Conservation (phyloP, 2,888 invertebrate species). For the Rhagonycha lutea region DNA sequence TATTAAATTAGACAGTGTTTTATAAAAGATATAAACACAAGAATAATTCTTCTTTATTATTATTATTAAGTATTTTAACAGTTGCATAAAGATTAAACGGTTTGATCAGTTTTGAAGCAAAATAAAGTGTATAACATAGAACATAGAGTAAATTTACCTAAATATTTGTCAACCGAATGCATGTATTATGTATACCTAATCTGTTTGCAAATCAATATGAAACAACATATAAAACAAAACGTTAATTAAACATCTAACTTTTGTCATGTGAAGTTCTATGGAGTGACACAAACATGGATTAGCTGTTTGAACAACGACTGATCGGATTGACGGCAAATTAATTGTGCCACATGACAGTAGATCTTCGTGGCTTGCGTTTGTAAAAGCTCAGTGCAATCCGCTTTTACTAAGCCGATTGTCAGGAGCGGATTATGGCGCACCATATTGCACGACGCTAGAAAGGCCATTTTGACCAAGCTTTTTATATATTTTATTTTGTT, state of each 20-base stretch:
- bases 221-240: conserved; percentile 23
- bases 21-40: no score
- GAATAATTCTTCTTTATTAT: no score
- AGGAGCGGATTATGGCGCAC: conserved; percentile 44
- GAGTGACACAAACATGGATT: conserved; percentile 52
- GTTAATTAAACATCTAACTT: conserved; percentile 44
- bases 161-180: background rate
- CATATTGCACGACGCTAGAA: conserved; percentile 34
- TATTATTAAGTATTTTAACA: background rate
- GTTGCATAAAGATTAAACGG: background rate
- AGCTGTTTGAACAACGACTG: conserved; percentile 51
- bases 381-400: conserved; percentile 47
- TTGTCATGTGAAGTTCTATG: conserved; percentile 30
- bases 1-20: no score
- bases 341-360: conserved; percentile 51
- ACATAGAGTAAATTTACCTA: background rate
- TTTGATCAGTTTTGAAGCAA: background rate
- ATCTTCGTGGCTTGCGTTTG: conserved; percentile 39
- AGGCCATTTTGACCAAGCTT: conserved; percentile 31
- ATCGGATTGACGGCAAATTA: conserved; percentile 55
- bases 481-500: conserved; percentile 8
- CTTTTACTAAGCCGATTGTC: conserved; percentile 50
- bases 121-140: background rate
- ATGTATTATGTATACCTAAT: background rate
- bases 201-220: background rate